Percentiles rank a stretch among this genome's conserved stretches.
Evolutionary conservation across 37 sponge, comb jelly and placozoan genomes (phyloP).

Genomic region (Dysidea cf. avara): DNA sequence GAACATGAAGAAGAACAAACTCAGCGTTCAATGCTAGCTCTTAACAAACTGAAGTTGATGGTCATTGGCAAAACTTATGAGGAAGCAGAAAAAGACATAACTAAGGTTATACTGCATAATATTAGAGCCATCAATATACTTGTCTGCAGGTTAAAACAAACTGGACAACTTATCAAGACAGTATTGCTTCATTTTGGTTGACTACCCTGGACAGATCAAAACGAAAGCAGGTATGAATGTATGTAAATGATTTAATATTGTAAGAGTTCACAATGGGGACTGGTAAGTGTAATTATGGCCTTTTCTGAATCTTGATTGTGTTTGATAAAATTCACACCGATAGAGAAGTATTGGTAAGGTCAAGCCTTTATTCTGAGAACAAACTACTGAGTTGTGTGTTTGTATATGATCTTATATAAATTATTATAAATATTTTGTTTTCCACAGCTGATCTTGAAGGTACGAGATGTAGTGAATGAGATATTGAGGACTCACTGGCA

Average conservation of each 20-base stretch:
- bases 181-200: slow-evolving; percentile 67
- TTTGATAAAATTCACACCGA: no score
- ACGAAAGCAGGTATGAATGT: slow-evolving; percentile 50
- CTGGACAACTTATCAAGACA: slow-evolving; percentile 22
- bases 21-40: slow-evolving; percentile 73
- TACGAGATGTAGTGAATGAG: slow-evolving; percentile 42
- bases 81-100: slow-evolving; percentile 29
- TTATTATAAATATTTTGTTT: not conserved
- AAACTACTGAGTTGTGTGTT: no score
- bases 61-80: slow-evolving; percentile 38
- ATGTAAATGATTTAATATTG: no score
- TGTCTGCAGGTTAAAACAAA: slow-evolving; percentile 19
- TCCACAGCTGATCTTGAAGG: not conserved
- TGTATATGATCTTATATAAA: not conserved
- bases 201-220: slow-evolving; percentile 22
- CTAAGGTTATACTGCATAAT: slow-evolving; percentile 22
- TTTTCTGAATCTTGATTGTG: no score
- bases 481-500: slow-evolving; percentile 47
- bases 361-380: no score
- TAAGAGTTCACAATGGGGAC: no score
- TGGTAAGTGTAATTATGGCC: no score
- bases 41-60: slow-evolving; percentile 37
- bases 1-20: slow-evolving; percentile 76
- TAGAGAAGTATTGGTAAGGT: no score
- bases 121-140: not conserved